Base-by-base conservation (phyloP, 2,797 vertebrate species). In the Brachyrhaphis roseni region DNA sequence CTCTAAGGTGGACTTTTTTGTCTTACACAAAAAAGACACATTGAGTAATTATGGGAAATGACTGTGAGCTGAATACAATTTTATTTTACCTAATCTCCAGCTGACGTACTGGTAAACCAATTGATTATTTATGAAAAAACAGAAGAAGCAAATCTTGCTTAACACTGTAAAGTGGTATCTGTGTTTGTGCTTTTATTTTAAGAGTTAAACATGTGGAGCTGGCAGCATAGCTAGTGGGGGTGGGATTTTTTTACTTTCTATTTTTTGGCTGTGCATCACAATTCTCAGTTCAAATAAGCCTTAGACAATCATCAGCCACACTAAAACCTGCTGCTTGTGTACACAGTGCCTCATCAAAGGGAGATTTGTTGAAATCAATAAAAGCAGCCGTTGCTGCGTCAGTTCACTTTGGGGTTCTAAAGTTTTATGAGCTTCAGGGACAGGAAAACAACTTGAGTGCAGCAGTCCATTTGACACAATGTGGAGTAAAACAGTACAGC, bases 281-380 rank as follows among this genome's bases (percentile, higher is more conserved):
- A 41, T 43, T 20, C 68, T 79, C 47, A 51, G 45, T 81, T 55
- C 12, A 36, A 76, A 74, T 49, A 75, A 71, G 53, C 53, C 47
- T 74, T 47, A 66, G 15, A 57, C 43, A 47, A 84, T 82, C 73
- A 84, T 82, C 71, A 71, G 39, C 39, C 26, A n/a, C 23, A 23
- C 23, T n/a, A 13, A 4, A 78, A 80, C 11, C 15, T 64, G 79
- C 46, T 80, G 83, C 82, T 85, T 84, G 80, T 87, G 85, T 79
- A 78, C 68, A 77, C 82, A 76, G 78, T 1, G 12, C n/a, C 82
- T 87, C 87, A 88, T 90, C 78, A 89, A 85, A 85, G 72, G 78
- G 39, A 87, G 84, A 83, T 90, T 87, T 87, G 86, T 81, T 81
- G 76, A 77, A 83, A 88, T 90, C 87, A 84, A 88, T 89, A 77